Conservation (phyloP, 2,113 vertebrate genomes). For the Oceanodroma tethys region DNA sequence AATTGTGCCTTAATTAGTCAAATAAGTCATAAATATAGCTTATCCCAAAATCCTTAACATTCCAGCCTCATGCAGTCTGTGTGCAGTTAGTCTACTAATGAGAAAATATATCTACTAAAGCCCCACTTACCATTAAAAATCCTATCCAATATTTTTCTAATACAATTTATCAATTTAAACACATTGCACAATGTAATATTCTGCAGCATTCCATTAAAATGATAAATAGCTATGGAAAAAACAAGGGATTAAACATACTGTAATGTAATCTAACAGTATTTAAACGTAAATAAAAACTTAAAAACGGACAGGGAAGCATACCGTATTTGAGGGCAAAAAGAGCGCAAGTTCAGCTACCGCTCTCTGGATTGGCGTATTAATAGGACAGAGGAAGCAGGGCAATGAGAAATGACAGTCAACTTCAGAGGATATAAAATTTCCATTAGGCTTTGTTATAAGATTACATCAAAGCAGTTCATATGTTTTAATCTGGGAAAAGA, state of each 20-base stretch:
- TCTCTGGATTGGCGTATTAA: conserved; percentile 50
- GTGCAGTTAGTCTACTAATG: conserved; percentile 74
- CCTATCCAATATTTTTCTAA: conserved; percentile 74
- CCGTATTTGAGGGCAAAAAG: not conserved
- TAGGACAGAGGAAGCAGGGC: conserved; percentile 61
- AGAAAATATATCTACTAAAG: conserved; percentile 78
- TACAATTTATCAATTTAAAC: conserved; percentile 80
- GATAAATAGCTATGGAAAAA: conserved; percentile 67
- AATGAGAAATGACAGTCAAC: conserved; percentile 71
- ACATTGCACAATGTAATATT: conserved; percentile 76
- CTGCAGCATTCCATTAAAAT: conserved; percentile 75
- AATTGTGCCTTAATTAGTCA: conserved; percentile 78
- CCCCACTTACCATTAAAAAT: conserved; percentile 76
- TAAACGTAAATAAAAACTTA: conserved; percentile 61
- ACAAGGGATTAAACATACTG: conserved; percentile 69
- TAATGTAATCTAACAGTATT: conserved; percentile 54
- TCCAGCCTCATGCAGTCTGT: conserved; percentile 58
- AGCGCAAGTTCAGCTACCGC: not conserved
- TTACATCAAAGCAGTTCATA: conserved; percentile 76
- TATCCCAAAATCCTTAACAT: conserved; percentile 75
- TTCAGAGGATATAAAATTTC: conserved; percentile 79
- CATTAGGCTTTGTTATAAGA: conserved; percentile 77
- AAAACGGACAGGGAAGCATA: not conserved
- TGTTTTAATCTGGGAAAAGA: conserved; percentile 76
- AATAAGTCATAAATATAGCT: conserved; percentile 79